Percentiles rank a stretch among this genome's conserved stretches.
phyloP scores from a whole-genome alignment of 2,888 invertebrate species.

The Lasioglossum marginatum region DNA sequence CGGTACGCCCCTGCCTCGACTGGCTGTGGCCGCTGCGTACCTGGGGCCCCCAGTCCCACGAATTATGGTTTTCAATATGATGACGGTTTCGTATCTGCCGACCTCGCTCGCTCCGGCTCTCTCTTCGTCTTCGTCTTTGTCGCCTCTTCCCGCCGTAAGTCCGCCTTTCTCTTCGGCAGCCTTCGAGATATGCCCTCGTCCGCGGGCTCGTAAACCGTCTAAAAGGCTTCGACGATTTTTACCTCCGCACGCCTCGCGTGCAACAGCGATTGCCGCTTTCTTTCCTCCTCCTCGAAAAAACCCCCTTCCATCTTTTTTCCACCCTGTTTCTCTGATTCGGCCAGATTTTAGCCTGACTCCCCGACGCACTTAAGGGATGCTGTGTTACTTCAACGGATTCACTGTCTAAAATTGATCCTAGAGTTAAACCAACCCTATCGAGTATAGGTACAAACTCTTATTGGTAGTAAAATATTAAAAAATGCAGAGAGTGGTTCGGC shows the following conservation, averaged over 20 bases:
- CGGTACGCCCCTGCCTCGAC: slow-evolving; percentile 71
- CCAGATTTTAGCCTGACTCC: too few species aligned
- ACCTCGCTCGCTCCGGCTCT: slow-evolving; percentile 49
- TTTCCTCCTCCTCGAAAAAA: neutral
- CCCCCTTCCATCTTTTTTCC: neutral
- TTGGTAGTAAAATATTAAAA: too few species aligned
- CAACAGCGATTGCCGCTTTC: slow-evolving; percentile 19
- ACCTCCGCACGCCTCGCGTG: slow-evolving; percentile 23
- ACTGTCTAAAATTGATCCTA: too few species aligned
- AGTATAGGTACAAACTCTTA: too few species aligned
- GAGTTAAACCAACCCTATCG: too few species aligned
- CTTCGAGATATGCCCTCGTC: slow-evolving; percentile 64
- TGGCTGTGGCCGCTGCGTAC: slow-evolving; percentile 30
- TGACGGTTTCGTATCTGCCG: slow-evolving; percentile 79
- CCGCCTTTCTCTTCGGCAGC: slow-evolving; percentile 64
- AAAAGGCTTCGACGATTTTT: slow-evolving; percentile 76
- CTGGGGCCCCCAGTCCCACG: slow-evolving; percentile 73
- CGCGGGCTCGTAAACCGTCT: slow-evolving; percentile 78
- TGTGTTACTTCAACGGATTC: too few species aligned
- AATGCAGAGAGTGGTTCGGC: too few species aligned
- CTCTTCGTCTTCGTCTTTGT: slow-evolving; percentile 45
- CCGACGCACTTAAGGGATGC: too few species aligned
- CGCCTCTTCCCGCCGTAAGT: slow-evolving; percentile 43
- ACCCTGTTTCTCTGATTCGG: neutral
- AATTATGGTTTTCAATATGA: slow-evolving; percentile 84